Conservation (phyloP, 2,113 vertebrate genomes). For the Asarcornis scutulata region DNA sequence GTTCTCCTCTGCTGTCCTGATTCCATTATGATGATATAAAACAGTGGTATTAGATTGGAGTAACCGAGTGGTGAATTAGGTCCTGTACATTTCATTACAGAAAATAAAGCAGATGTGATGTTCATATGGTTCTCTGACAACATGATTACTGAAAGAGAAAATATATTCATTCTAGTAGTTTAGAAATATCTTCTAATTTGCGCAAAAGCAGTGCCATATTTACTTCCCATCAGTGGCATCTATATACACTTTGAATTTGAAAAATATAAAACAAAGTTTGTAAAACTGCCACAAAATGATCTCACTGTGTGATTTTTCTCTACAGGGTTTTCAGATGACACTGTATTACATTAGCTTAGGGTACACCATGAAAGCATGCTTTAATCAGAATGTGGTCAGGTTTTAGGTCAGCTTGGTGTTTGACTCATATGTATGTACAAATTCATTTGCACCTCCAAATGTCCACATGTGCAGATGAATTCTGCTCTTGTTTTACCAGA, state of each 20-base stretch:
- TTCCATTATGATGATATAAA: background rate
- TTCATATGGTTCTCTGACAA: background rate
- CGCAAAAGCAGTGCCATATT: background rate
- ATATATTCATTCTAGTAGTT: background rate
- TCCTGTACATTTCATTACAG: background rate
- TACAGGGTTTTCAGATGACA: background rate
- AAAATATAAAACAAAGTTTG: background rate
- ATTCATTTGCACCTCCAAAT: background rate
- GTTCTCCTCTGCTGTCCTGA: background rate
- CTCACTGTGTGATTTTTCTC: background rate
- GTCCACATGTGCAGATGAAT: background rate
- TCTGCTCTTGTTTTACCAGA: background rate
- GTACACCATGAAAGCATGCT: background rate
- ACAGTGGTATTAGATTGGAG: background rate
- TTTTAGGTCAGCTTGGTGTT: background rate
- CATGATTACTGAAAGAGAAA: background rate
- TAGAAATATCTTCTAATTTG: background rate
- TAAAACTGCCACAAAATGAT: background rate
- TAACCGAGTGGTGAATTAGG: slow-evolving; percentile 12
- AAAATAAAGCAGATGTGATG: background rate
- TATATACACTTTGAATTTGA: background rate
- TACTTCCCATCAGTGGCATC: background rate
- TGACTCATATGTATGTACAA: background rate
- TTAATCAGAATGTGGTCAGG: background rate
- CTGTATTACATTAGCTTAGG: background rate